Evolutionary conservation across 2,888 invertebrate genomes (phyloP), one percentile per base, ranked within the genome.

Genomic region (Caenorhabditis drosophilae): DNA sequence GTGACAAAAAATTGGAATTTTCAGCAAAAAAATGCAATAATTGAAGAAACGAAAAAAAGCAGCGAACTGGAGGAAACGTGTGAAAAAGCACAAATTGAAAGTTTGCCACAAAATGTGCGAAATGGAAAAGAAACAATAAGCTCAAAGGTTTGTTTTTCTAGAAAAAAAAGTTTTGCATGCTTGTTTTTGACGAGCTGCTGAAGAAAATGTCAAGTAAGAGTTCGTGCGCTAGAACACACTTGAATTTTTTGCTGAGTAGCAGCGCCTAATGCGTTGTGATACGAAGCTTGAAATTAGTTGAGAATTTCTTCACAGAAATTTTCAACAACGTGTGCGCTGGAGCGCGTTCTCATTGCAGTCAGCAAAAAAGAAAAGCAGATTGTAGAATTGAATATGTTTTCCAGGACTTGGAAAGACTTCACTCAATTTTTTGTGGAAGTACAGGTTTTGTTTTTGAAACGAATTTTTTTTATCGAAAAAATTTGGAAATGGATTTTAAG

Each of bases 321-420:
- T 31, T 31, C 31, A 31, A 31, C 7, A 6, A 31, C 7, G 6
- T 6, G 7, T 9, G 31, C 12, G 6, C 31, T 6, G 12, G 31
- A 12, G 12, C 6, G 7, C 12, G 7, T 6, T 9, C 31, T 12
- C 6, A 31, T 31, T 9, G 12, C 31, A 31, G 12, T 2, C 9
- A 31, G 15, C 40, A 12, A 16, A 23, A 45, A 2, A 1, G 16
- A 4, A 35, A 35, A 2, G 40, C 42, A 23, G 18, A 18, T 16
- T 38, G 49, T 7, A 48, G 45, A 4, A 48, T 53, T 16, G 47
- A 44, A 9, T n/a, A 40, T 7, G 6, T 20, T 6, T 42, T 42
- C 23, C 15, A 42, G 18, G 55, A 51, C 20, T 16, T 61, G 7
- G 36, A 47, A 11, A 51, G 38, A n/a, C n/a, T 61, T 2, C 51